Evolutionary conservation across 2,797 vertebrate genomes (phyloP).

Genomic region (Myoxocephalus aenaeus): DNA sequence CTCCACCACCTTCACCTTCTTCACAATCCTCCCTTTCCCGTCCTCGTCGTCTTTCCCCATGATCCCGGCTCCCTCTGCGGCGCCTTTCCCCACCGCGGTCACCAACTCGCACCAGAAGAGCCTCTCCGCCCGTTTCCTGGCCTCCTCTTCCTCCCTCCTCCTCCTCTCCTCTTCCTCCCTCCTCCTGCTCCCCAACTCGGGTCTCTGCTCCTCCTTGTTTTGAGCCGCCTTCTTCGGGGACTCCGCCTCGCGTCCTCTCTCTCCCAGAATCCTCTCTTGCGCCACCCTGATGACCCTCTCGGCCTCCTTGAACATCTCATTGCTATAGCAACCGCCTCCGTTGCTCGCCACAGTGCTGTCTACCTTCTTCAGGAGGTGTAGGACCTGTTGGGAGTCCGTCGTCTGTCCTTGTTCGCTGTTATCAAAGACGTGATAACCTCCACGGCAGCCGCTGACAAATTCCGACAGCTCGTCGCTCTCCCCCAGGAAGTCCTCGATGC

Average conservation of each 20-base stretch:
- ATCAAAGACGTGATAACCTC: slow-evolving; percentile 78
- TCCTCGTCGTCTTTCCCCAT: slow-evolving; percentile 76
- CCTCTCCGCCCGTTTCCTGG: slow-evolving; percentile 73
- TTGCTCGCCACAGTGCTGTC: slow-evolving; percentile 72
- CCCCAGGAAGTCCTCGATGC: slow-evolving; percentile 69
- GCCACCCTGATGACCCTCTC: slow-evolving; percentile 63
- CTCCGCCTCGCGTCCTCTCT: slow-evolving; percentile 8
- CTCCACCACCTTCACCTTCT: slow-evolving; percentile 79
- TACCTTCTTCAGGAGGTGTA: slow-evolving; percentile 78
- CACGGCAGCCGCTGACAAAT: slow-evolving; percentile 72
- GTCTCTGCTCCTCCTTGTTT: slow-evolving; percentile 12
- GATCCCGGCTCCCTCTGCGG: slow-evolving; percentile 81
- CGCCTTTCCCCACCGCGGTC: slow-evolving; percentile 80
- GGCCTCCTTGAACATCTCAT: slow-evolving; percentile 73
- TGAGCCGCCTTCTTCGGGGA: background rate
- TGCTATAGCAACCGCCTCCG: slow-evolving; percentile 74
- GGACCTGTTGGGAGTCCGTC: slow-evolving; percentile 61
- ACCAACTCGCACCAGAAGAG: slow-evolving; percentile 85
- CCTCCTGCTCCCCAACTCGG: slow-evolving; percentile 22
- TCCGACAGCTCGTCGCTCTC: slow-evolving; percentile 77
- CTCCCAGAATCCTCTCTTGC: slow-evolving; percentile 69
- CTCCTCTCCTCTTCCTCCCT: slow-evolving; percentile 34
- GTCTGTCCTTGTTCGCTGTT: slow-evolving; percentile 55
- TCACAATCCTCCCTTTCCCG: slow-evolving; percentile 71
- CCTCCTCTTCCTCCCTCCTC: slow-evolving; percentile 74